Evolutionary conservation across 2,113 vertebrate genomes (phyloP), one percentile per base, ranked within the genome.

Genomic region (Sciurus niger): DNA sequence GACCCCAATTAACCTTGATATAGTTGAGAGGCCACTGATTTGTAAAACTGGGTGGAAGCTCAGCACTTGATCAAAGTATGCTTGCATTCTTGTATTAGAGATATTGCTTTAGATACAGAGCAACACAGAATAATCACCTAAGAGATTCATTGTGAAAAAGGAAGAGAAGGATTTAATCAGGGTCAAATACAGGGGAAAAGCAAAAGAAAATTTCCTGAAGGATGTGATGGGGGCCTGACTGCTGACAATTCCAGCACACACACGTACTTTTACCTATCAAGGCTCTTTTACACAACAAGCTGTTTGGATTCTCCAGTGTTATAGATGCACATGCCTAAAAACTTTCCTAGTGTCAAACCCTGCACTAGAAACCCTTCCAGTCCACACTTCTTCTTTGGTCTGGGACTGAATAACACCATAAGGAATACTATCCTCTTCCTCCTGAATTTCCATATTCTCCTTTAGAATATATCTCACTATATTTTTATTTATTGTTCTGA

Each of bases 251-350:
- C 0, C 4, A n/a, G 14, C 67, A 32, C 30, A 58, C 1, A 68
- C 34, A 34, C 7, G 14, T 68, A 2, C 60, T 63, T 25, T 63
- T 18, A 37, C 34, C 4, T 6, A 6, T 2, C 43, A 58, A 58
- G 7, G 5, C 0, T 40, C 18, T 9, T 51, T 74, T 32, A 68
- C 0, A 9, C 1, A 22, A 46, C 10, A 20, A 6, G 0, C 3
- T 32, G 9, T 6, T 43, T 37, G 30, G 32, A 14, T 17, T 85
- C 46, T 8, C 20, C 22, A 85, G 32, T 40, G 18, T 0, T 6
- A 40, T 37, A 1, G 7, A 37, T 1, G 2, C 22, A 9, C 48
- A 13, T 34, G 6, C 80, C 12, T 24, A 28, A 65, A 25, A 28
- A 20, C 2, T 3, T 40, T 4, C 8, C 2, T 32, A 53, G 20